These are phyloP conservation scores for Halisarca cf. caerulea DNA, from an alignment of 37 sponge, comb jelly and placozoan genomes.

Conservation along the genomic window DNA sequence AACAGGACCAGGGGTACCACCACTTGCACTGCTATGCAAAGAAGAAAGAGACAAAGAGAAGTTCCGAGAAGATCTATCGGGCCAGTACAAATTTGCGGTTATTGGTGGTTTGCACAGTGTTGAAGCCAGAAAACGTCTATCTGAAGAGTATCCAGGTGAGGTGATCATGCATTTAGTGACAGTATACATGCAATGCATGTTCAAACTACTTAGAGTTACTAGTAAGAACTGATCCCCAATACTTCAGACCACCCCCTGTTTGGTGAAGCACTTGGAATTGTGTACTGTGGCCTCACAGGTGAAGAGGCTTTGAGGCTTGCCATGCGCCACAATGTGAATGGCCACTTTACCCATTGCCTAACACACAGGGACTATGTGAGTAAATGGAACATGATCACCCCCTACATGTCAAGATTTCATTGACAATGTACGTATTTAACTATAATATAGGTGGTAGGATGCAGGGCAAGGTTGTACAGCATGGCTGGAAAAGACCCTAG, in stretches of 20 bases:
- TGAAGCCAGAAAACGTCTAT: conserved; percentile 16
- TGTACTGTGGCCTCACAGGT: conserved; percentile 14
- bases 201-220: no score
- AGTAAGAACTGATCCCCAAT: no score
- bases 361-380: conserved; percentile 16
- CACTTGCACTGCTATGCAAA: conserved; percentile 50
- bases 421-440: neutral
- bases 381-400: no score
- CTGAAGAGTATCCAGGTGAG: conserved; percentile 14
- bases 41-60: neutral
- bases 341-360: conserved; percentile 6
- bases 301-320: conserved; percentile 1
- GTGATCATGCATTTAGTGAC: no score
- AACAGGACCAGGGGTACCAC: conserved; percentile 50
- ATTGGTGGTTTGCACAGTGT: conserved; percentile 45
- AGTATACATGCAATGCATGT: no score
- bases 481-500: neutral
- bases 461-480: conserved; percentile 30
- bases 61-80: neutral
- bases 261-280: neutral
- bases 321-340: neutral
- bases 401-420: no score
- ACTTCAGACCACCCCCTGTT: neutral
- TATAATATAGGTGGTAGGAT: conserved; percentile 24
- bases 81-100: conserved; percentile 45